phyloP scores from a whole-genome alignment of 2,113 vertebrate species.

The Callocephalon fimbriatum region DNA sequence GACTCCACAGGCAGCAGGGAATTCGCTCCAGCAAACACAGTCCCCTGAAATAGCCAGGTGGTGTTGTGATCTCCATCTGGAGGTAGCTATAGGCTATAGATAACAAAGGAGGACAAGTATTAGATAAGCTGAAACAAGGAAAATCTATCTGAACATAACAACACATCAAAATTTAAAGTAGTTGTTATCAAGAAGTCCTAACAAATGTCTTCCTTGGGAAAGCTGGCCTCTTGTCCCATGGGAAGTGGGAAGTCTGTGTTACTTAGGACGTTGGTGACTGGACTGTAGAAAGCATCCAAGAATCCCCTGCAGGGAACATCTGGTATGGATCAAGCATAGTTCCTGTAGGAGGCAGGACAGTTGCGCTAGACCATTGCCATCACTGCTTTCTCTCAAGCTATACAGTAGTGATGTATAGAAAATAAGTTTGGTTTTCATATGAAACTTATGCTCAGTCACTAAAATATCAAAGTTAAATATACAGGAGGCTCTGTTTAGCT shows the following conservation, averaged over 20 bases:
- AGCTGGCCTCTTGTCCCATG: neutral
- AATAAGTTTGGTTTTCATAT: neutral
- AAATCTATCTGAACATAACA: neutral
- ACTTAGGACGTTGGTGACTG: neutral
- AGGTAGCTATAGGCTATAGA: neutral
- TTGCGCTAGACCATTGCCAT: accelerated
- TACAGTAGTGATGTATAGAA: neutral
- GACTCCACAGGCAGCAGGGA: neutral
- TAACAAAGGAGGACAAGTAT: neutral
- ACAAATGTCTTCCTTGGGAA: constrained; percentile 7
- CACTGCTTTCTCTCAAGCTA: neutral
- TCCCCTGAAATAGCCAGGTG: neutral
- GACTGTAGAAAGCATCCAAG: neutral
- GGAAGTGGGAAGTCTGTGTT: neutral
- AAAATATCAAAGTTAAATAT: neutral
- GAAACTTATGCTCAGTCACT: neutral
- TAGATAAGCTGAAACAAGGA: neutral
- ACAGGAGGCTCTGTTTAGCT: neutral
- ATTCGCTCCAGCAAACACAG: neutral
- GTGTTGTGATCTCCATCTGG: neutral
- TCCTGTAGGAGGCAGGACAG: neutral
- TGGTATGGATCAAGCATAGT: neutral
- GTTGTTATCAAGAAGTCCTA: neutral
- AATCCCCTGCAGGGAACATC: constrained; percentile 13
- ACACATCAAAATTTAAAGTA: neutral